Percentiles rank a stretch among this genome's conserved stretches.
Conservation (phyloP, 2,888 invertebrate genomes). For the Perdita meconis region DNA sequence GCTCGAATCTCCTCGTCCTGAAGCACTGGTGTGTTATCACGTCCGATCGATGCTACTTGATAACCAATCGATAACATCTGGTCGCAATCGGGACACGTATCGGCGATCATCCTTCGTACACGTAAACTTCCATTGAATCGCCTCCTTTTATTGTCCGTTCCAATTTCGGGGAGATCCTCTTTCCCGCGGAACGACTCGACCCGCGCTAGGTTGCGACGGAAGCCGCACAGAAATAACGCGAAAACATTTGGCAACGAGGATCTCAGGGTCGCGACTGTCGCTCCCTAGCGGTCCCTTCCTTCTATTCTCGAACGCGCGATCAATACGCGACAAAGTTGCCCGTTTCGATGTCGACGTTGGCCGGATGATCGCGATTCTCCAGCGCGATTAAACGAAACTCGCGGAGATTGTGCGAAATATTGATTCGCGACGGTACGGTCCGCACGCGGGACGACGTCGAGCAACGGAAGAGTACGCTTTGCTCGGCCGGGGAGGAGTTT, state of each 20-base stretch:
- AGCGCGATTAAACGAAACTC: too few species aligned
- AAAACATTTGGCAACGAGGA: constrained; percentile 27
- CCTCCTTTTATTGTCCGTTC: not conserved
- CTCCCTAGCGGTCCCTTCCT: not conserved
- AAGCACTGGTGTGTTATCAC: too few species aligned
- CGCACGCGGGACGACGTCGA: constrained; percentile 18
- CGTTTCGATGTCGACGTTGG: not conserved
- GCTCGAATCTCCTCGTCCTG: too few species aligned
- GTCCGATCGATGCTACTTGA: too few species aligned
- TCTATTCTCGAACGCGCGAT: too few species aligned
- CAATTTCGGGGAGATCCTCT: not conserved
- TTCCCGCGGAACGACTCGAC: not conserved
- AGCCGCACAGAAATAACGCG: constrained; percentile 22
- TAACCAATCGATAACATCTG: too few species aligned
- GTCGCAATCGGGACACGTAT: too few species aligned
- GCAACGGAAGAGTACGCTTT: constrained; percentile 63
- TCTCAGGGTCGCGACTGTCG: not conserved
- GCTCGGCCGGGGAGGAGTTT: constrained; percentile 68
- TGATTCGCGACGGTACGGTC: constrained; percentile 50
- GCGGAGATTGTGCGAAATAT: constrained; percentile 17
- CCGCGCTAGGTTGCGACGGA: not conserved
- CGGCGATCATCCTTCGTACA: not conserved
- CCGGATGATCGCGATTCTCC: too few species aligned
- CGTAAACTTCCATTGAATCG: not conserved
- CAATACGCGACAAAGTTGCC: not conserved